Base-by-base conservation (phyloP, 2,113 vertebrate genomes). In the Petroica traversi region DNA sequence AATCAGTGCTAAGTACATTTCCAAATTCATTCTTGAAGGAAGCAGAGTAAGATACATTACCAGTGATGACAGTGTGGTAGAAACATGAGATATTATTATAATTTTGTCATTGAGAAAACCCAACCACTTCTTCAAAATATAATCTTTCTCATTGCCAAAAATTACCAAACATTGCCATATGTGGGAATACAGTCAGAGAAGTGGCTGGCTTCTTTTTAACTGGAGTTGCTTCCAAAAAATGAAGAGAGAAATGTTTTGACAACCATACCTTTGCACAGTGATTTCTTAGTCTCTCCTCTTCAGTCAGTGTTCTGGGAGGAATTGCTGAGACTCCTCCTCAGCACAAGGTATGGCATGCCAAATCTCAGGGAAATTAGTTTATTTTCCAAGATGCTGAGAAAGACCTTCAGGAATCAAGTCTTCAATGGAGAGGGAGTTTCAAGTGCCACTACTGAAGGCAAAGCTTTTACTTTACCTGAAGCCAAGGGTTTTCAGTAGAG, bases 21-120 rank as follows among this genome's bases (percentile, higher is more conserved):
- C 59, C 66, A 85, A 71, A 82, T 73, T 76, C 19, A 58, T 34
- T 86, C 67, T 69, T 68, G 66, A 81, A 76, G 69, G 82, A 95
- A 82, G 31, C 38, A 48, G 43, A 73, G 41, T 69, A 49, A 68
- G 55, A 77, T 79, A 55, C 12, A 58, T 90, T 88, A 26, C 43
- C 59, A 63, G 38, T 78, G 57, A 80, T 75, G 80, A 89, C 67
- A 94, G 24, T 48, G n/a, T 67, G 51, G 41, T 80, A 63, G 66
- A 89, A 88, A 89, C 45, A 75, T 43, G 54, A 89, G 62, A 72
- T 82, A 81, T 28, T 79, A 72, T 41, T 90, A 71, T 61, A 69
- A 82, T 81, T 92, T 85, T 88, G 41, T 89, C 67, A 81, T 40
- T 76, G 59, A 85, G 79, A 59, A 94, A 95, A 82, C 6, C 11